A percentile compares a stretch with the other conserved stretches of the same genome.
These are phyloP conservation scores for Drosophila nikananu DNA, from an alignment of 1,140 invertebrate genomes.

Conservation along the genomic window DNA sequence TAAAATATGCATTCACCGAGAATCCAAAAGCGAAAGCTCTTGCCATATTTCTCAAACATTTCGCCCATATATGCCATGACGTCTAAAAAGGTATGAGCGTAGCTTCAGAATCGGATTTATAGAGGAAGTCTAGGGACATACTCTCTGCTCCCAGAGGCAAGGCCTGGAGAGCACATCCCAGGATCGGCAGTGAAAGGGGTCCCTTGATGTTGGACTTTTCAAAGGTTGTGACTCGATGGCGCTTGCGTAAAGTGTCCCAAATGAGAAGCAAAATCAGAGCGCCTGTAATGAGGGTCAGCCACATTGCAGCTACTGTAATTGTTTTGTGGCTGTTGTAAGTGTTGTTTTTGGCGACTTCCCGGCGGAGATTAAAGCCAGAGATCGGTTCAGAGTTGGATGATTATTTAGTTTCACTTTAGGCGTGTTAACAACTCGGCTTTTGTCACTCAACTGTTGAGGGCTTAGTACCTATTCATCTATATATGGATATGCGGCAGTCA, in stretches of 20 bases:
- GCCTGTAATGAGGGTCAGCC: slow-evolving; percentile 51
- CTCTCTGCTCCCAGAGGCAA: slow-evolving; percentile 63
- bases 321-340: too few relatives aligned
- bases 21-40: slow-evolving; percentile 87
- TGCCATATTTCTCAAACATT: slow-evolving; percentile 48
- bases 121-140: slow-evolving; percentile 16
- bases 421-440: slow-evolving; percentile 40
- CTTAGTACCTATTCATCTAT: not conserved
- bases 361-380: too few relatives aligned
- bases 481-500: too few relatives aligned
- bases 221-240: slow-evolving; percentile 33
- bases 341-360: too few relatives aligned
- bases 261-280: slow-evolving; percentile 44
- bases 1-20: slow-evolving; percentile 79
- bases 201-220: slow-evolving; percentile 50
- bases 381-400: not conserved
- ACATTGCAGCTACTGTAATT: slow-evolving; percentile 77
- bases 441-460: slow-evolving; percentile 44
- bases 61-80: slow-evolving; percentile 50
- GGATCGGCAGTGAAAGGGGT: slow-evolving; percentile 46
- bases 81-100: slow-evolving; percentile 12
- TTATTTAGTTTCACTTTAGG: slow-evolving; percentile 21
- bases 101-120: too few relatives aligned
- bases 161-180: slow-evolving; percentile 57
- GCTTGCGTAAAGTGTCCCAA: slow-evolving; percentile 67